A percentile compares a stretch with the other conserved stretches of the same genome.
Conservation (phyloP, 1,140 invertebrate genomes). For the Varroa destructor region DNA sequence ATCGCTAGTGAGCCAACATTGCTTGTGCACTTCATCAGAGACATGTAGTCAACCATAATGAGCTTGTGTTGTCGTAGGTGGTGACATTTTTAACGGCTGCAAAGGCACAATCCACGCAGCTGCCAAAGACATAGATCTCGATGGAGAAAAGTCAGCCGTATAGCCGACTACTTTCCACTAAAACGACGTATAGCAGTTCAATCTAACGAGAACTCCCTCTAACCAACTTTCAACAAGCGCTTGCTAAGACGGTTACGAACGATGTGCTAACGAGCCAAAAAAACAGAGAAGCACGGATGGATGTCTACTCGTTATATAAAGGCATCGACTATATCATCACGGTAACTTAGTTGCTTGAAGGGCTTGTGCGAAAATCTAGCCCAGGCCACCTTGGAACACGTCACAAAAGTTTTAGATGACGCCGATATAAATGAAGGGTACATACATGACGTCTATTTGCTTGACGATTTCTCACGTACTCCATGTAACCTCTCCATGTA, state of each 20-base stretch:
- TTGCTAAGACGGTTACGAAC: conserved; percentile 42
- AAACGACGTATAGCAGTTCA: conserved; percentile 48
- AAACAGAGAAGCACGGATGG: conserved; percentile 56
- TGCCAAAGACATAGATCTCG: conserved; percentile 43
- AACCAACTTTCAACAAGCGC: conserved; percentile 31
- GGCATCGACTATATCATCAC: conserved; percentile 48
- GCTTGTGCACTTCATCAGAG: conserved; percentile 45
- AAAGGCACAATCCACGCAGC: conserved; percentile 80
- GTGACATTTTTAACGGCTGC: conserved; percentile 79
- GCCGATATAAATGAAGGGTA: conserved; percentile 37
- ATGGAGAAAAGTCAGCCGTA: conserved; percentile 37
- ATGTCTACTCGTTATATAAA: conserved; percentile 47
- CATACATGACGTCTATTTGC: conserved; percentile 38
- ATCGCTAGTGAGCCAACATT: conserved; percentile 44
- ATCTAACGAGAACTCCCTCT: conserved; percentile 35
- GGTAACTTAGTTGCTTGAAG: conserved; percentile 44
- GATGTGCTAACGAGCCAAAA: conserved; percentile 37
- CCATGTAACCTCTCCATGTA: conserved; percentile 39
- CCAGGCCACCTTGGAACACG: conserved; percentile 36
- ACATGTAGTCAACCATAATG: conserved; percentile 39
- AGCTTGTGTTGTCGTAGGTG: conserved; percentile 73
- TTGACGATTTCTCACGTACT: conserved; percentile 40
- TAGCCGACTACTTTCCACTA: conserved; percentile 46
- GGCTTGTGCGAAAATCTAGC: conserved; percentile 39
- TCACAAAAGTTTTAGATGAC: conserved; percentile 37